Evolutionary conservation across 2,113 vertebrate genomes (phyloP).

Genomic region (Peucedramus taeniatus): DNA sequence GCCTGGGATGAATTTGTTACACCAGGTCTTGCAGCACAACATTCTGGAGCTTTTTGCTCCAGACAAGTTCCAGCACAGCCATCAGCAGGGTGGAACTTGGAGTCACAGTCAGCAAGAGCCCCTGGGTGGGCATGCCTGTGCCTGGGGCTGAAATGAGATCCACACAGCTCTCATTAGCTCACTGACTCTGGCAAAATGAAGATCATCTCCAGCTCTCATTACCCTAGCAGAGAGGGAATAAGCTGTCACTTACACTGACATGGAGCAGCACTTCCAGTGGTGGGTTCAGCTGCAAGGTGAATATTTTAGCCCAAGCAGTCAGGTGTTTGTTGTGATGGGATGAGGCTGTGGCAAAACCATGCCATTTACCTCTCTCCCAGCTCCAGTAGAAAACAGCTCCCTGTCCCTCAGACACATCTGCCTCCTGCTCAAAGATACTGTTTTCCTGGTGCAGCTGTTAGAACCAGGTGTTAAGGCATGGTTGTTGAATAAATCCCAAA

Average conservation of each 20-base stretch:
- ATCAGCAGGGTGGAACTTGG: neutral
- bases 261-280: neutral
- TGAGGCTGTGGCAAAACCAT: neutral
- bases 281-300: neutral
- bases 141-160: neutral
- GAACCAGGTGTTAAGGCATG: neutral
- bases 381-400: neutral
- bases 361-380: neutral
- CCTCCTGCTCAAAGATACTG: neutral
- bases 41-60: neutral
- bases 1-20: neutral
- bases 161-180: neutral
- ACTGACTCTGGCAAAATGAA: neutral
- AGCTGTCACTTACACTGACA: neutral
- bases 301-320: neutral
- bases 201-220: neutral
- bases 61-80: neutral
- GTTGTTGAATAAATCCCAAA: neutral
- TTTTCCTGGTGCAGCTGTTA: neutral
- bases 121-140: accelerated
- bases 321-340: neutral
- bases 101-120: neutral
- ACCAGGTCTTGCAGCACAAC: neutral
- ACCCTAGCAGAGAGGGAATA: neutral
- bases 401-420: neutral